A percentile compares a stretch with the other conserved stretches of the same genome.
These are phyloP conservation scores for Eulemur rufifrons DNA, from an alignment of 2,113 vertebrate genomes.

Conservation along the genomic window DNA sequence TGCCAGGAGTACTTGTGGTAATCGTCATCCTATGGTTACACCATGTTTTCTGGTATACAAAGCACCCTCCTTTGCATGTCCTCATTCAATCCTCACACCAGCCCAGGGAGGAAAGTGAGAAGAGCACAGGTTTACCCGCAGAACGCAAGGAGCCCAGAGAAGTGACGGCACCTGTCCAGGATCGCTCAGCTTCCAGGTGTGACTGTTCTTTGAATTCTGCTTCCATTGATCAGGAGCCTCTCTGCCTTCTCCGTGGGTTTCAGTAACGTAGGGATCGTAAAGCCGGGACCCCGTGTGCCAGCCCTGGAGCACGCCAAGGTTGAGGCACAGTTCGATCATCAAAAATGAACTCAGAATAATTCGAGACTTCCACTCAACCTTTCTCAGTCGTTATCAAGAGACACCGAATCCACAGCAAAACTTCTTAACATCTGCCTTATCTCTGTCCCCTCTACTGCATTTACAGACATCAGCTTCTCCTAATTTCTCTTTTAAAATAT, in stretches of 20 bases:
- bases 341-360: not conserved
- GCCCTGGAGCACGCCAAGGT: not conserved
- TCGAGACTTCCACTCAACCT: not conserved
- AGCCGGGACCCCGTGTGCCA: not conserved
- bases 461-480: not conserved
- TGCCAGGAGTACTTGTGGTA: constrained; percentile 36
- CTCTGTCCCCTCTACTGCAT: not conserved
- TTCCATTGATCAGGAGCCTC: not conserved
- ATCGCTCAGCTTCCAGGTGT: not conserved
- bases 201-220: not conserved
- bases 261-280: not conserved
- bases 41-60: constrained; percentile 23
- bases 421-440: not conserved
- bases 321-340: not conserved
- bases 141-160: not conserved
- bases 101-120: not conserved
- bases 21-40: not conserved
- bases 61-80: not conserved
- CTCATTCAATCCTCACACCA: not conserved
- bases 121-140: not conserved
- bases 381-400: not conserved
- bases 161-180: not conserved
- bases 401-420: not conserved
- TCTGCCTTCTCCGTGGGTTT: not conserved
- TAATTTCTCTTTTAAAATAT: not conserved